Evolutionary conservation across 2,113 vertebrate genomes (phyloP), one percentile per base, ranked within the genome.

Genomic region (Acrocephalus kingi): DNA sequence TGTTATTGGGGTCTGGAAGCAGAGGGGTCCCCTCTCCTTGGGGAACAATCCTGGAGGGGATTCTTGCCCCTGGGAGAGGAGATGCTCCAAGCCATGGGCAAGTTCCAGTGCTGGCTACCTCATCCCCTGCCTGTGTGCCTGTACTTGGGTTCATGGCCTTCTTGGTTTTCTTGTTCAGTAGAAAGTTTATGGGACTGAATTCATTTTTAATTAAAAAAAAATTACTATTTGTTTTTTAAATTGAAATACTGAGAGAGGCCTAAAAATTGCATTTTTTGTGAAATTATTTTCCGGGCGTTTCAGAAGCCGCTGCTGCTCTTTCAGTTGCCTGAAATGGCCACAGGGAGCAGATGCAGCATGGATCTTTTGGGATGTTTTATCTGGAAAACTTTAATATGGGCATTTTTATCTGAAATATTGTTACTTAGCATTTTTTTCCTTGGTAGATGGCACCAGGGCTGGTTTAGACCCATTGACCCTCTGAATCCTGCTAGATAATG

Each of bases 21-120:
- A 13, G n/a, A 67, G 43, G 21, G 48, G 10, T 3, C 9, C 1
- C 0, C 5, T 83, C 0, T 0, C 33, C 21, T 17, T 45, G 25
- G 62, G 54, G 67, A 63, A 54, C 20, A 4, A 74, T 27, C 19
- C 68, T 71, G 31, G 45, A 58, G 52, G 41, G n/a, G 15, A 63
- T 80, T 45, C 43, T 73, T 3, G 0, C 16, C 56, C 17, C 31
- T 35, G 35, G 35, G 35, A 35, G 35, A 35, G 62, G n/a, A 76
- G 61, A 10, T 69, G 31, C 31, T 80, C 12, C 0, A 10, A 22
- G 33, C 28, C 66, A 66, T 2, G 14, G 66, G 35, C 62, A 71
- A 37, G 11, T 7, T 91, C 24, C 13, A 37, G 19, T 59, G 39
- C 58, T 37, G 24, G 51, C 27, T 24, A 0, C 24, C 74, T 61